Evolutionary conservation across 2,888 invertebrate genomes (phyloP), one percentile per base, ranked within the genome.

Genomic region (Caprella mutica): DNA sequence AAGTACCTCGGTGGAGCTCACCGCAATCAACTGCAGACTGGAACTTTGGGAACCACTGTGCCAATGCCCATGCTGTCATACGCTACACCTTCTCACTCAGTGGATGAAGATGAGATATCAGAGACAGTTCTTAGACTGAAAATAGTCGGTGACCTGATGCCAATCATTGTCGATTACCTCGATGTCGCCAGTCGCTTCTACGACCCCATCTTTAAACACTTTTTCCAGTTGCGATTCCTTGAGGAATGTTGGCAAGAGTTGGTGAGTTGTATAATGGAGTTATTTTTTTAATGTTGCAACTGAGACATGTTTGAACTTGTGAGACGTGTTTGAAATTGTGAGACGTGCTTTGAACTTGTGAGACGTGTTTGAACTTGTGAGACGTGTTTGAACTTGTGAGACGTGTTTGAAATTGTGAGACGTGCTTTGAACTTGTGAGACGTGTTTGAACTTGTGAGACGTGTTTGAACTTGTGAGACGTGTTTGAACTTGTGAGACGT

Each of bases 171-270:
- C 17, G 48, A 48, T 30, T 48, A 48, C 48, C 30, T 48, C 5
- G 48, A 48, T 30, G 48, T 48, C n/a, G 48, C 48, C 48, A 48
- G 30, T 19, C 48, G 30, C 23, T 48, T 48, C 27, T 48, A 48
- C 48, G 30, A 48, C 30, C 48, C 48, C 21, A 48, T 48, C 14
- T 48, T 48, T 29, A 48, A 21, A 17, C 14, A n/a, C n/a, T 23
- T 26, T 17, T 44, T 24, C 26, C 17, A 23, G 9, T 6, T 44
- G 44, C 21, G 26, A 12, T 44, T 44, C 26, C 44, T 44, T 24
- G 44, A 44, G 21, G 44, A 44, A 27, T 44, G 44, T 14, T 44
- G 44, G 44, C 5, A 19, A 5, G 44, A 17, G 26, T 17, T 44
- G 24, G 44, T 44, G 2, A 27, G 44, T 1, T n/a, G n/a, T n/a